Evolutionary conservation across 1,140 invertebrate species (phyloP).

Genomic region (Drosophila tani): DNA sequence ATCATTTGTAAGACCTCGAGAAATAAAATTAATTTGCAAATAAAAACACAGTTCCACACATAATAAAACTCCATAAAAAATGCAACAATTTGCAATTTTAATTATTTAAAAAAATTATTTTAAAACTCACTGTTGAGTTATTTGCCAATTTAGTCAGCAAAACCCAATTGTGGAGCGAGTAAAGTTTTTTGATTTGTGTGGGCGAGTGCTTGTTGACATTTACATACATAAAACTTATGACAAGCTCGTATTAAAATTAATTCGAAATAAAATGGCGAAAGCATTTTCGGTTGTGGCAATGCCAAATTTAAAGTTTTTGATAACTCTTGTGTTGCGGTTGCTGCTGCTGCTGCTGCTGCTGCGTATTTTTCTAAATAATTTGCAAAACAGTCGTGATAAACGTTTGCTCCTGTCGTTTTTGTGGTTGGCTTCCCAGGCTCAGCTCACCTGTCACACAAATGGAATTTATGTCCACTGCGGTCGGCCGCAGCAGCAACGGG

Average conservation of each 20-base stretch:
- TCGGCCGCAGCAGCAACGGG: conserved; percentile 23
- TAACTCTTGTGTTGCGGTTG: conserved; percentile 31
- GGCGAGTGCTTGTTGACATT: conserved; percentile 25
- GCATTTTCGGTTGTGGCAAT: conserved; percentile 10
- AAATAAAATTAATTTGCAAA: too few species aligned
- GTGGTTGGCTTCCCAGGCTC: conserved; percentile 40
- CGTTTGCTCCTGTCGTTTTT: conserved; percentile 44
- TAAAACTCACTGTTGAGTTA: neutral
- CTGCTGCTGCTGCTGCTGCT: conserved; percentile 3
- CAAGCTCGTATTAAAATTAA: conserved; percentile 56
- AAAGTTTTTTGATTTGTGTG: conserved; percentile 39
- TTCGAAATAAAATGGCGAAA: conserved; percentile 34
- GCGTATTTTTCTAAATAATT: conserved; percentile 57
- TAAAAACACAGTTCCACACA: too few species aligned
- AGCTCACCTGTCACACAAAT: conserved; percentile 60
- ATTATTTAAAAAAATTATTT: too few species aligned
- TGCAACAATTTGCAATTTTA: too few species aligned
- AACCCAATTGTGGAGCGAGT: neutral
- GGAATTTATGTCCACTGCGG: conserved; percentile 68
- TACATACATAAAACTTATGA: conserved; percentile 59
- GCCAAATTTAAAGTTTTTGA: conserved; percentile 29
- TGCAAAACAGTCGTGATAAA: conserved; percentile 38
- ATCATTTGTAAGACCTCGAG: too few species aligned
- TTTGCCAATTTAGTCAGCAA: neutral
- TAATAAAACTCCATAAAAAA: too few species aligned